Evolutionary conservation across 1,140 invertebrate species (phyloP), one percentile per base, ranked within the genome.

Genomic region (Latrodectus geometricus): DNA sequence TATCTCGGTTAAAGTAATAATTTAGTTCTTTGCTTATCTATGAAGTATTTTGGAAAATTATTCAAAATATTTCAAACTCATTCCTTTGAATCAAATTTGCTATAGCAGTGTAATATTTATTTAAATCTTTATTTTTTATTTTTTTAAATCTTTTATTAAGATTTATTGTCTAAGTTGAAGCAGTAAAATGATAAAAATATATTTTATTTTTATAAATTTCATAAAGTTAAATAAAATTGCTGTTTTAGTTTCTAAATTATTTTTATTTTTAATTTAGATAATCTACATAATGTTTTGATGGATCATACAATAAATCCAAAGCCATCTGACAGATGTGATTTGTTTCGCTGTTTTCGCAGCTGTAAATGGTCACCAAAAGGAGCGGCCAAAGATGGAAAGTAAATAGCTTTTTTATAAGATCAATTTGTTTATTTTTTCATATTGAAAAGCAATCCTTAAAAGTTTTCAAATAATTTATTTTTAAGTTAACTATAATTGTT

Each of bases 351-450:
- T 15, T 86, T 77, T 12, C 20, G 76, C 12, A 15, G 66, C 0
- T 76, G 74, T 1, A 78, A 65, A 50, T 86, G 84, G 84, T 86
- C 84, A 4, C 84, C 84, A 12, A 79, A 65, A 65, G 84, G 84
- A 72, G 75, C 76, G 21, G 35, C 68, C 5, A 69, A 48, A 15
- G 68, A n/a, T 21, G 56, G 56, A 12, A 73, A 68, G 84, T 82
- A 73, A n/a, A 8, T 35, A 35, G 5, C 35, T 35, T 35, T n/a
- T 35, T 35, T 35, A 35, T 35, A 35, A 35, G 2, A 35, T 35
- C 35, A 35, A 5, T 35, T 35, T 35, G 35, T 5, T 35, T 5
- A 35, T 35, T 35, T 35, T 35, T 35, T 35, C 35, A 35, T 35
- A 35, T 35, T 35, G 35, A 35, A 35, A 35, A 35, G 35, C 35